Base-by-base conservation (phyloP, 2,113 vertebrate species). In the Pipra filicauda region DNA sequence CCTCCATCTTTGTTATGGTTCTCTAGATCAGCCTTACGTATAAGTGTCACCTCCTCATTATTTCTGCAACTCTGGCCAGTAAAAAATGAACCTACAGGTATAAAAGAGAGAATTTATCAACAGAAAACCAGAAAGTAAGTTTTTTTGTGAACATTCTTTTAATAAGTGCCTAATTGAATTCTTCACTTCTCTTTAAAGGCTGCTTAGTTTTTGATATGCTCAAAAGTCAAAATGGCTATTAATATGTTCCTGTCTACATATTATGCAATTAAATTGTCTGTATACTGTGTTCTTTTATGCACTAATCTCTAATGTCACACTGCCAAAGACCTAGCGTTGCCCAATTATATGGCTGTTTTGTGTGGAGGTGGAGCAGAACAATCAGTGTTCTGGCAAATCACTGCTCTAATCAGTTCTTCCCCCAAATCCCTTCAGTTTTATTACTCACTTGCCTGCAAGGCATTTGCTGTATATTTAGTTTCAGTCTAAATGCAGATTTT, bases 1-100 rank as follows among this genome's bases (percentile, higher is more conserved):
- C 99, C 99, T 6, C 99, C 99, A 24, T 99, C 99, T 97, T 99
- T 99, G 97, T 99, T 99, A 97, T 99, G 99, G 96, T 99, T 99
- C 97, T 99, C 99, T 95, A 99, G 95, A 96, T 99, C 99, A 67
- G 99, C 99, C 98, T 99, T 99, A 80, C 99, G 99, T 95, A 99
- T 99, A 43, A 99, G 98, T 6, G 99, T 99, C 79, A 99, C 98
- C 88, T 99, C 99, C 72, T 99, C 99, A 11, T 99, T 99, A 97
- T 99, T 99, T 93, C 98, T 99, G 76, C 98, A 98, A 78, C 98
- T 99, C 89, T 99, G 99, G 11, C 98, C 98, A 95, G 98, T 98
- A 94, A 99, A 99, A 98, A 99, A 99, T 15, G 98, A 99, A 44
- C 99, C 99, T 99, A 88, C 59, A 10, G 15, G 19, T 41, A 83